A percentile compares a stretch with the other conserved stretches of the same genome.
Evolutionary conservation across 2,888 invertebrate genomes (phyloP).

Genomic region (Pecten maximus): DNA sequence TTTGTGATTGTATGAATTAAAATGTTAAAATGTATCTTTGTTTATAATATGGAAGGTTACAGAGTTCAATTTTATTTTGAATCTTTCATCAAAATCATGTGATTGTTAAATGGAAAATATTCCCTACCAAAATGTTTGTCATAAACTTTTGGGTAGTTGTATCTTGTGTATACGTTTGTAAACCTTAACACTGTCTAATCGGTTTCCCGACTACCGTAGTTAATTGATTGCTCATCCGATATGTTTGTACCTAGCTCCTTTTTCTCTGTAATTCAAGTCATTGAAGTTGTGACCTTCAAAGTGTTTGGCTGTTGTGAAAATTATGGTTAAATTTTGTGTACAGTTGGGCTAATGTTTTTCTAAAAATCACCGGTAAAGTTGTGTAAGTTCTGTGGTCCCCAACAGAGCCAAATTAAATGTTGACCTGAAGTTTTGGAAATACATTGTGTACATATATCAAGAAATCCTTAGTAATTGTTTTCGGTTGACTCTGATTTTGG

Average conservation of each 20-base stretch:
- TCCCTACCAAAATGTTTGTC: neutral
- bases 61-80: neutral
- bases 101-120: neutral
- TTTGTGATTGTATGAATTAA: slow-evolving; percentile 5
- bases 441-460: too few species aligned
- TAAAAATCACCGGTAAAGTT: too few species aligned
- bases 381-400: too few species aligned
- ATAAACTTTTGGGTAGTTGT: neutral
- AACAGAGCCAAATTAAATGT: too few species aligned
- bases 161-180: neutral
- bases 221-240: too few species aligned
- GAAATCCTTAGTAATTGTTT: too few species aligned
- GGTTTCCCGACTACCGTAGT: neutral
- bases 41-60: neutral
- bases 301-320: neutral
- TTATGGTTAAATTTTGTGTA: too few species aligned
- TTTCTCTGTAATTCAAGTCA: neutral
- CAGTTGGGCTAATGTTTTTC: too few species aligned
- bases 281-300: neutral
- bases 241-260: neutral
- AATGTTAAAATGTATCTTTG: neutral
- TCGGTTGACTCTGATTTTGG: too few species aligned
- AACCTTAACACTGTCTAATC: neutral
- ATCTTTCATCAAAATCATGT: neutral
- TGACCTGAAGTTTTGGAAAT: too few species aligned